These are phyloP conservation scores for Prietella phreatophila DNA, from an alignment of 2,113 vertebrate genomes.

Conservation along the genomic window DNA sequence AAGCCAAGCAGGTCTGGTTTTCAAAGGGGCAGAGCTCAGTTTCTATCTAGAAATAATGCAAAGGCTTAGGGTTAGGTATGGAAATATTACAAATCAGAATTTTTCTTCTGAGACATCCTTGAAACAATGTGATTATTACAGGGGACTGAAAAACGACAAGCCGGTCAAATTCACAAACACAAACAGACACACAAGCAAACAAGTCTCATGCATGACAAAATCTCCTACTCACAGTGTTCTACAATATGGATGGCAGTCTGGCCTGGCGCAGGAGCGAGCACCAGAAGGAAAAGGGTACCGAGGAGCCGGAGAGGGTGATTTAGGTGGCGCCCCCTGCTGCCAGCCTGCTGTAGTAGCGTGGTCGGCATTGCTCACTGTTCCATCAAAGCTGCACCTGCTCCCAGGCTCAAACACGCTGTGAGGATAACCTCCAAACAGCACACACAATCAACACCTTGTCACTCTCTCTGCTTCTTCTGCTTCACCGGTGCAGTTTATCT, in stretches of 20 bases:
- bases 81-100: background rate
- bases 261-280: constrained; percentile 56
- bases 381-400: constrained; percentile 74
- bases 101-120: background rate
- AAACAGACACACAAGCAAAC: background rate
- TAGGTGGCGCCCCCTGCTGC: constrained; percentile 71
- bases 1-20: background rate
- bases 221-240: constrained; percentile 72
- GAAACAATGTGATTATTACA: background rate
- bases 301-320: constrained; percentile 59
- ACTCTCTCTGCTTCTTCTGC: constrained; percentile 2
- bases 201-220: background rate
- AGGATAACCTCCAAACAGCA: constrained; percentile 46
- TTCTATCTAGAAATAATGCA: background rate
- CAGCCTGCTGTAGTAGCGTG: constrained; percentile 71
- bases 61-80: background rate
- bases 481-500: constrained; percentile 29
- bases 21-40: background rate
- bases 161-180: background rate
- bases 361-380: constrained; percentile 76
- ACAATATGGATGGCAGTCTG: constrained; percentile 72
- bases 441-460: constrained; percentile 36
- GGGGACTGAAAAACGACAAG: background rate
- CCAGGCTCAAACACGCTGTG: constrained; percentile 54
- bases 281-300: constrained; percentile 52